A percentile compares a stretch with the other conserved stretches of the same genome.
phyloP scores from a whole-genome alignment of 2,113 vertebrate genomes.

The Saccopteryx leptura region DNA sequence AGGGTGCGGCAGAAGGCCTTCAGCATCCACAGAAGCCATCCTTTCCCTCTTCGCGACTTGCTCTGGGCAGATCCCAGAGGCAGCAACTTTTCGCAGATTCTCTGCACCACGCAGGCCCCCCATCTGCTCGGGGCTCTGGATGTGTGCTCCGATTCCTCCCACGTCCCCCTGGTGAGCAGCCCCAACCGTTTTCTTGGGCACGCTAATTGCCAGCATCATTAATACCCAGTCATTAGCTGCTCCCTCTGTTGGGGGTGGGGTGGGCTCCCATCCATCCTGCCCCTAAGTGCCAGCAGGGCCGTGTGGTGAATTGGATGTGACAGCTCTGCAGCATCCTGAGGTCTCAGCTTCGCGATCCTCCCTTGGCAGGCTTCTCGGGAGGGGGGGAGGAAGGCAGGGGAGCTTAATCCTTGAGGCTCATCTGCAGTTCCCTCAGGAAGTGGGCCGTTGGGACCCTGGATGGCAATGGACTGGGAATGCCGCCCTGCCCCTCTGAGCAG shows the following conservation, averaged over 20 bases:
- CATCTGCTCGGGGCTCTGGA: slow-evolving; percentile 65
- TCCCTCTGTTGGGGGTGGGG: slow-evolving; percentile 83
- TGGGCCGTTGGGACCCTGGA: slow-evolving; percentile 47
- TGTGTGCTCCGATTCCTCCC: slow-evolving; percentile 74
- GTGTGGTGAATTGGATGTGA: slow-evolving; percentile 85
- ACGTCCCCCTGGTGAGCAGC: slow-evolving; percentile 73
- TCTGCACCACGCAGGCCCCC: slow-evolving; percentile 59
- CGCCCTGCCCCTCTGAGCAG: slow-evolving; percentile 76
- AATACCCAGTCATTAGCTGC: slow-evolving; percentile 86
- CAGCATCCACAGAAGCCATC: not conserved
- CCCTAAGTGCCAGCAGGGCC: slow-evolving; percentile 82
- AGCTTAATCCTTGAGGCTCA: slow-evolving; percentile 83
- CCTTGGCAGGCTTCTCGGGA: slow-evolving; percentile 68
- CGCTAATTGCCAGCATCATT: slow-evolving; percentile 87
- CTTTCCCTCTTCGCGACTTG: not conserved
- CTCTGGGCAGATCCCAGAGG: not conserved
- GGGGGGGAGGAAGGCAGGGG: slow-evolving; percentile 12
- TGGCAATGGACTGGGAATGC: slow-evolving; percentile 59
- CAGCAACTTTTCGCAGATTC: not conserved
- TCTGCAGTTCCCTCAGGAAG: slow-evolving; percentile 68
- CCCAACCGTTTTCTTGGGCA: slow-evolving; percentile 84
- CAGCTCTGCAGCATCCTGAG: slow-evolving; percentile 77
- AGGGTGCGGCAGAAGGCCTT: not conserved
- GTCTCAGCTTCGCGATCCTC: slow-evolving; percentile 72
- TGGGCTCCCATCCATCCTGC: slow-evolving; percentile 82